Evolutionary conservation across 2,113 vertebrate genomes (phyloP).

Genomic region (Gila orcuttii): DNA sequence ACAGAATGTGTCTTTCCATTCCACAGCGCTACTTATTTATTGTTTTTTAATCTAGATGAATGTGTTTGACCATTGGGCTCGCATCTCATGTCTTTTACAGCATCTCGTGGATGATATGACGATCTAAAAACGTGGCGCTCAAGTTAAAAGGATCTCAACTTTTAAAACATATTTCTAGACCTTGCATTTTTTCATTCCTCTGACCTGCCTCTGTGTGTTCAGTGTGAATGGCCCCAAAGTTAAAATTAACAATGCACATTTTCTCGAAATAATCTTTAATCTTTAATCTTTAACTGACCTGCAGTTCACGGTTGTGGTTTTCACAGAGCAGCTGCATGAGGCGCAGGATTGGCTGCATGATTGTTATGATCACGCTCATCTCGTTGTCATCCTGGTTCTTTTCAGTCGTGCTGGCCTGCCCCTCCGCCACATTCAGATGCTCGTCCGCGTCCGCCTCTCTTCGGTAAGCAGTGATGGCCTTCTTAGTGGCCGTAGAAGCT

Average conservation of each 20-base stretch:
- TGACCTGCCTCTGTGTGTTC: too few species aligned
- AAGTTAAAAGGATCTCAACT: too few species aligned
- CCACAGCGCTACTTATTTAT: too few species aligned
- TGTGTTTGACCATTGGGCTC: too few species aligned
- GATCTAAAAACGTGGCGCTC: too few species aligned
- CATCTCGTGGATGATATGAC: too few species aligned
- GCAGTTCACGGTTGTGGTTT: conserved; percentile 94
- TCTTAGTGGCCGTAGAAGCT: conserved; percentile 87
- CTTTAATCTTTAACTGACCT: conserved; percentile 80
- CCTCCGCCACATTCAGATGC: conserved; percentile 81
- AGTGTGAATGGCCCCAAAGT: too few species aligned
- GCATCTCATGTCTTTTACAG: too few species aligned
- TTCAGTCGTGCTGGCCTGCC: conserved; percentile 73
- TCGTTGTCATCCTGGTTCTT: conserved; percentile 93
- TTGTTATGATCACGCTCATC: conserved; percentile 95
- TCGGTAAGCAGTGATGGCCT: conserved; percentile 86
- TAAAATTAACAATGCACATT: neutral
- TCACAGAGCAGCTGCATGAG: conserved; percentile 97
- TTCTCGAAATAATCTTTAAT: neutral
- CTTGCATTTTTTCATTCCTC: too few species aligned
- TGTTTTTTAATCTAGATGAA: too few species aligned
- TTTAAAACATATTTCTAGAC: too few species aligned
- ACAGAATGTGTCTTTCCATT: too few species aligned
- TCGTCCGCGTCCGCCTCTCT: conserved; percentile 91
- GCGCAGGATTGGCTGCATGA: conserved; percentile 97